Evolutionary conservation across 2,113 vertebrate genomes (phyloP).

Genomic region (Pachycephala philippinensis): DNA sequence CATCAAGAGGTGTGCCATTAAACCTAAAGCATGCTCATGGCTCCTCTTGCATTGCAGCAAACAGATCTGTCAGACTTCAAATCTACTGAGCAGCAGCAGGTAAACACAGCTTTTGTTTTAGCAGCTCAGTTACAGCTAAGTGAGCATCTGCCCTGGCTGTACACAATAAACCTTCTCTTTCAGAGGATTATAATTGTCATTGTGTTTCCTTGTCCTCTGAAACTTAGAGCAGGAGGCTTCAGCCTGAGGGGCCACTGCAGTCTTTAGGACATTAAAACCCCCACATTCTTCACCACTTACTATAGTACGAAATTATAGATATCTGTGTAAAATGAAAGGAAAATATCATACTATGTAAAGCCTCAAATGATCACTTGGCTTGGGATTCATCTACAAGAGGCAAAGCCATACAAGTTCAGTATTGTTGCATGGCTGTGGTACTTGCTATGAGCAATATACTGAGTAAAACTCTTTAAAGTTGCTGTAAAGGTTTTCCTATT

Average conservation of each 20-base stretch:
- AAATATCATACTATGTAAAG: not conserved
- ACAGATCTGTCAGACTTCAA: not conserved
- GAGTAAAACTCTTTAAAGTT: not conserved
- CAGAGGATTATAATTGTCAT: conserved; percentile 36
- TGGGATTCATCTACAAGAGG: not conserved
- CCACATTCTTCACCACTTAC: not conserved
- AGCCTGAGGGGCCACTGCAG: conserved; percentile 24
- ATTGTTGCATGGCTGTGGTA: not conserved
- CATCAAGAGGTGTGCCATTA: not conserved
- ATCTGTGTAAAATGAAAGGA: not conserved
- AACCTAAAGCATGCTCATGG: not conserved
- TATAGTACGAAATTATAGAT: not conserved
- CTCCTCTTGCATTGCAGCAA: not conserved
- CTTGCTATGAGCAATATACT: not conserved
- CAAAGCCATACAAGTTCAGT: not conserved
- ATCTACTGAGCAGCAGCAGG: conserved; percentile 43
- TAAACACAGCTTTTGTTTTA: conserved; percentile 66
- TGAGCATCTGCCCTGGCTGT: conserved; percentile 48
- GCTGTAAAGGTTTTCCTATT: not conserved
- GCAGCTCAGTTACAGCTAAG: conserved; percentile 36
- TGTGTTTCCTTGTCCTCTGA: conserved; percentile 46
- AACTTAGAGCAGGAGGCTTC: conserved; percentile 22
- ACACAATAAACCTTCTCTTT: conserved; percentile 59
- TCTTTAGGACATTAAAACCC: conserved; percentile 29
- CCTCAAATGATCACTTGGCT: not conserved